Evolutionary conservation across 2,888 invertebrate genomes (phyloP).

Genomic region (Cacoxenus indagator): DNA sequence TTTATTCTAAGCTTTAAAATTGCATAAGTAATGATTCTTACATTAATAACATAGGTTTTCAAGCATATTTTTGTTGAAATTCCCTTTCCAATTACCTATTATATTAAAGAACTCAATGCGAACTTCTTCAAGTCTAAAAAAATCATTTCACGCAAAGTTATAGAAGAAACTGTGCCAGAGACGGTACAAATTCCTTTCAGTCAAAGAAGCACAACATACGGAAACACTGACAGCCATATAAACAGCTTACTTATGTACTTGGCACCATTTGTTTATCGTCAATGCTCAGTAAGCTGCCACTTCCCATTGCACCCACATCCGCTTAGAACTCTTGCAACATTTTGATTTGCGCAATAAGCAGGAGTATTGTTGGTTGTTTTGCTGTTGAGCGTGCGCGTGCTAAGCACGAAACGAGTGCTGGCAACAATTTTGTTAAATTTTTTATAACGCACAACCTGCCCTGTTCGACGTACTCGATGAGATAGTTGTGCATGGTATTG

Average conservation of each 20-base stretch:
- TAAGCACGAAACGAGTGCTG: slow-evolving; percentile 30
- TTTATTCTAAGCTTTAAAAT: no score
- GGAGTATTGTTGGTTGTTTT: slow-evolving; percentile 58
- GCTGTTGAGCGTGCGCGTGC: slow-evolving; percentile 36
- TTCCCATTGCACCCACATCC: neutral
- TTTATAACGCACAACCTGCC: slow-evolving; percentile 62
- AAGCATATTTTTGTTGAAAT: no score
- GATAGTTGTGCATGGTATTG: slow-evolving; percentile 6
- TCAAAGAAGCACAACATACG: neutral
- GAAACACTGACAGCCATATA: neutral
- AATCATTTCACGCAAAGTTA: no score
- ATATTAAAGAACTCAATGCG: no score
- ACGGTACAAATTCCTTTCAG: neutral
- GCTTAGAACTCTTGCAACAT: slow-evolving; percentile 39
- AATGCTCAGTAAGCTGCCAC: neutral
- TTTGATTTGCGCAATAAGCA: slow-evolving; percentile 64
- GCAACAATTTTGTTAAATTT: slow-evolving; percentile 60
- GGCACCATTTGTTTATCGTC: slow-evolving; percentile 18
- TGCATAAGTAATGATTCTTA: no score
- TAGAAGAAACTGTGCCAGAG: neutral
- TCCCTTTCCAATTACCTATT: no score
- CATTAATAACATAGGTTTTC: no score
- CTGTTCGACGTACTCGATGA: slow-evolving; percentile 43
- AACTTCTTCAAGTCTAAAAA: no score
- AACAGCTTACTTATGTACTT: slow-evolving; percentile 19